Evolutionary conservation across 2,888 invertebrate species (phyloP), one percentile per base, ranked within the genome.

Genomic region (Fabriciana adippe): DNA sequence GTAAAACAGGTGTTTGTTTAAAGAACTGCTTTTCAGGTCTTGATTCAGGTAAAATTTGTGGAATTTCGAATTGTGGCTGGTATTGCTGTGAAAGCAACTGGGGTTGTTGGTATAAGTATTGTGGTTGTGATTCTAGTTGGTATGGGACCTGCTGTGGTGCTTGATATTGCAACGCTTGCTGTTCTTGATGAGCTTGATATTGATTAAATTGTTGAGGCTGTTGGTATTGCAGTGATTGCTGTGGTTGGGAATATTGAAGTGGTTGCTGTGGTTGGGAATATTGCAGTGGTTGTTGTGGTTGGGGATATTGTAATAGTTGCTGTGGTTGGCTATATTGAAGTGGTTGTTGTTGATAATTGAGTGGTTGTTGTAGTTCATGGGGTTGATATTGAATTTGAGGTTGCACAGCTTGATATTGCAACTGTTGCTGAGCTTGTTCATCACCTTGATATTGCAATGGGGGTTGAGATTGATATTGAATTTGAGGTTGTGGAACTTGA

Each of bases 1-100:
- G 55, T 26, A 54, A 59, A 53, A 65, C 31, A 14, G 62, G 62
- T 53, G 55, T 31, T 18, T 68, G 73, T 18, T 70, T 73, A 53
- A 56, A 65, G 13, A 53, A 51, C 60, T 68, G 68, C 18, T 66
- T 60, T 14, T 59, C 21, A 16, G 51, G 14, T 64, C 69, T 31
- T 11, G 57, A 15, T 41, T 72, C 67, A 2, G 67, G 63, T 47
- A 75, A 72, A 26, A 66, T 50, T 41, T 70, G 72, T 41, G 67
- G 69, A 18, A 72, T 57, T 16, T 73, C 71, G 14, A 71, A 67
- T 53, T 71, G 72, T 3, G 70, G 67, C 55, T 74, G 74, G 35
- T 70, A 64, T 14, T 78, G 76, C 45, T 67, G 64, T 62, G 68
- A 55, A 35, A 69, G 55, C 21, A 73, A 67, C 15, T 73, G 72